A percentile compares a stretch with the other conserved stretches of the same genome.
Conservation (phyloP, 2,113 vertebrate genomes). For the Halichoeres trimaculatus region DNA sequence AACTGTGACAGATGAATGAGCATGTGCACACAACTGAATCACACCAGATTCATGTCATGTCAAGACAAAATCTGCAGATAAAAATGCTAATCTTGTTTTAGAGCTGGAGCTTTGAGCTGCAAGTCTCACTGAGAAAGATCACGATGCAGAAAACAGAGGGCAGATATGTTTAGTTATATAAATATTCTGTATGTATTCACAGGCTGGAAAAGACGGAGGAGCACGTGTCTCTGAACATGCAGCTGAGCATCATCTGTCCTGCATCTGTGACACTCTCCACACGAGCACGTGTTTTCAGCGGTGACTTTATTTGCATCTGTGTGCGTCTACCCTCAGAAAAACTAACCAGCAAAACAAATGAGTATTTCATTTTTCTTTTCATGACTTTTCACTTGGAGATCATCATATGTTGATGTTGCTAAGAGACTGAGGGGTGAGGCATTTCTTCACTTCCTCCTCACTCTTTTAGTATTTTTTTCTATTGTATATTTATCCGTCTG, state of each 20-base stretch:
- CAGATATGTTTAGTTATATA: not conserved
- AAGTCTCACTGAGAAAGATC: not conserved
- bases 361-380: conserved; percentile 14
- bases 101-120: too few relatives aligned
- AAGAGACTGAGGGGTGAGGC: conserved; percentile 13
- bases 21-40: not conserved
- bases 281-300: not conserved
- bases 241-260: conserved; percentile 1
- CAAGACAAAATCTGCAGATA: not conserved
- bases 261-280: not conserved
- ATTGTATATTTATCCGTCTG: not conserved
- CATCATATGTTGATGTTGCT: conserved; percentile 23
- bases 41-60: too few relatives aligned
- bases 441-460: conserved; percentile 4
- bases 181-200: conserved; percentile 5
- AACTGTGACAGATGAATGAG: not conserved
- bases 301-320: conserved; percentile 4
- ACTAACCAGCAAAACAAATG: not conserved
- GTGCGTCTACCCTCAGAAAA: conserved; percentile 5
- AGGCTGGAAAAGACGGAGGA: not conserved
- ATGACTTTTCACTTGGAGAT: not conserved
- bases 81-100: too few relatives aligned
- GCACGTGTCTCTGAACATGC: not conserved
- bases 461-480: not conserved
- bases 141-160: not conserved